These are phyloP conservation scores for Centrocercus urophasianus DNA, from an alignment of 2,113 vertebrate genomes.

Conservation along the genomic window DNA sequence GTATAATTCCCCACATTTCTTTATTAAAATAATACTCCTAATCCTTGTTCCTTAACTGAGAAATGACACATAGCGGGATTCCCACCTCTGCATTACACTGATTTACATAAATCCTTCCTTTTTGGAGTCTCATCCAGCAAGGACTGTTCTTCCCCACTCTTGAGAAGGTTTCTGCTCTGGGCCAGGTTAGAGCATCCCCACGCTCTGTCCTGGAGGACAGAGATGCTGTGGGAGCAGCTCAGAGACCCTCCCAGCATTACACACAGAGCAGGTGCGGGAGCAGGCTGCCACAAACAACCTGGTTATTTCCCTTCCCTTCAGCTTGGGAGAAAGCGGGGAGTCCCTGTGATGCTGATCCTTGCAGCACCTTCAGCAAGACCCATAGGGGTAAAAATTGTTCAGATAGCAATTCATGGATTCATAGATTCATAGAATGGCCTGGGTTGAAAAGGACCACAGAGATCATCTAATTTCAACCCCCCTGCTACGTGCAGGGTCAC, in stretches of 20 bases:
- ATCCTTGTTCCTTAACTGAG: background rate
- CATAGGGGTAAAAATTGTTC: background rate
- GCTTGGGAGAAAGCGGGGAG: background rate
- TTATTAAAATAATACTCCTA: conserved; percentile 14
- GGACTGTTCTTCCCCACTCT: background rate
- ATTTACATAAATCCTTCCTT: background rate
- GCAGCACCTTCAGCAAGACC: background rate
- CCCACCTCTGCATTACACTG: background rate
- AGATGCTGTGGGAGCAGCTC: accelerated
- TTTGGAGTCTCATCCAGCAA: background rate
- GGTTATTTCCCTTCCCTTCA: background rate
- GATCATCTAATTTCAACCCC: too few species aligned
- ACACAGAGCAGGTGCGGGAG: background rate
- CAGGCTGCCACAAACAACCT: background rate
- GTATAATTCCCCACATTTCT: background rate
- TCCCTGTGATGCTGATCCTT: background rate
- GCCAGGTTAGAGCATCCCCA: background rate
- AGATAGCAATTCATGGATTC: background rate
- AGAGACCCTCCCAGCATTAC: background rate
- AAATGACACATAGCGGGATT: background rate
- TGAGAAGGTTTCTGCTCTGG: background rate
- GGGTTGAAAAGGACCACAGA: too few species aligned
- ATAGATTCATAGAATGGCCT: too few species aligned
- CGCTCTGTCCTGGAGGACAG: background rate
- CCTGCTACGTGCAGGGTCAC: too few species aligned